A percentile compares a stretch with the other conserved stretches of the same genome.
Evolutionary conservation across 2,797 vertebrate species (phyloP).

Genomic region (Melanotaenia trifasciata): DNA sequence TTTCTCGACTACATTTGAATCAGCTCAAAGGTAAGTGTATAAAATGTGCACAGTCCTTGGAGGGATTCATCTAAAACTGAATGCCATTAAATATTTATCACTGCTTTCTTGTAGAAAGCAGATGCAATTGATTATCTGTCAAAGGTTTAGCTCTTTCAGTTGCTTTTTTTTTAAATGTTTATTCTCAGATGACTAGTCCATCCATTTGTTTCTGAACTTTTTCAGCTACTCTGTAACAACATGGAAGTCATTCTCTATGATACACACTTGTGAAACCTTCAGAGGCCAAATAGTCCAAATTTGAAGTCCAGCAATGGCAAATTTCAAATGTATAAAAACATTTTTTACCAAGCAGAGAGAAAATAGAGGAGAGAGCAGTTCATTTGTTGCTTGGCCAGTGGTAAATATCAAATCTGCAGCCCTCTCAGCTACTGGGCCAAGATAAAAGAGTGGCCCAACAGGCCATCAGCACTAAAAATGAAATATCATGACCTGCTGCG

Average conservation of each 20-base stretch:
- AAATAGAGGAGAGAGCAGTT: constrained; percentile 50
- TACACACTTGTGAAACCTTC: constrained; percentile 5
- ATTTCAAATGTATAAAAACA: constrained; percentile 20
- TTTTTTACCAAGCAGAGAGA: constrained; percentile 27
- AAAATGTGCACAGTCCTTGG: constrained; percentile 16
- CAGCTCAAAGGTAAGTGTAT: constrained; percentile 17
- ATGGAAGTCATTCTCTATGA: neutral
- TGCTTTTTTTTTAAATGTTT: constrained; percentile 5
- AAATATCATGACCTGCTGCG: constrained; percentile 71
- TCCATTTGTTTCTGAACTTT: constrained; percentile 17
- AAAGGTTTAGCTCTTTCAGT: constrained; percentile 15
- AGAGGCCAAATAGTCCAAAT: constrained; percentile 2
- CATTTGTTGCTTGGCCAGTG: constrained; percentile 45
- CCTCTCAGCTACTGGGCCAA: constrained; percentile 48
- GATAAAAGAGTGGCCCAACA: constrained; percentile 69
- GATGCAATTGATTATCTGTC: constrained; percentile 49
- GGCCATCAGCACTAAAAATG: constrained; percentile 64
- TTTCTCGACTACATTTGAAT: neutral
- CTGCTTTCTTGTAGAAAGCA: constrained; percentile 21
- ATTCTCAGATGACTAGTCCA: constrained; percentile 12
- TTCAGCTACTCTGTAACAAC: constrained; percentile 18
- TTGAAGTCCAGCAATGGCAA: constrained; percentile 32
- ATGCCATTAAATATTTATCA: constrained; percentile 46
- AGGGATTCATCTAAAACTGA: constrained; percentile 46
- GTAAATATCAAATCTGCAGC: constrained; percentile 70